A percentile compares a stretch with the other conserved stretches of the same genome.
Conservation (phyloP, 2,113 vertebrate genomes). For the Sardina pilchardus region DNA sequence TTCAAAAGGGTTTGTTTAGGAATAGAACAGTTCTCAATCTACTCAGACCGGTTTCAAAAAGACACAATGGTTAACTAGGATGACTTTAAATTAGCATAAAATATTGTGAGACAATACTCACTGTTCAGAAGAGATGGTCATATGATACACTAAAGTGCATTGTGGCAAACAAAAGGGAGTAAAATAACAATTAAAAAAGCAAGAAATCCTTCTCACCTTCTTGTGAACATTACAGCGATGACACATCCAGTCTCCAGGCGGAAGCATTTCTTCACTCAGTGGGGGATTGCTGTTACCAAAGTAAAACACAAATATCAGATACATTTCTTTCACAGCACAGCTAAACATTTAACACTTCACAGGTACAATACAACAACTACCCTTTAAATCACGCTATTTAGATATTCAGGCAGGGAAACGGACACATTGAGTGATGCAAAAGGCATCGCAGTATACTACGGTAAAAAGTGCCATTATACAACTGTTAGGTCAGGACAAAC, state of each 20-base stretch:
- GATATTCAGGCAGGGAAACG: too few relatives aligned
- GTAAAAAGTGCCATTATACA: too few relatives aligned
- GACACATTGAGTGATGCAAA: too few relatives aligned
- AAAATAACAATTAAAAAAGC: neutral
- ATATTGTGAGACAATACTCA: neutral
- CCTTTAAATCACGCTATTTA: too few relatives aligned
- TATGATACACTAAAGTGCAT: neutral
- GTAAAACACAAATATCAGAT: neutral
- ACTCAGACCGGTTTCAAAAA: neutral
- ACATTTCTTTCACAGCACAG: too few relatives aligned
- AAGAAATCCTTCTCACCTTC: slow-evolving; percentile 77
- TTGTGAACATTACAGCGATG: slow-evolving; percentile 94
- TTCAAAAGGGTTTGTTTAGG: too few relatives aligned
- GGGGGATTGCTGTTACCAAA: slow-evolving; percentile 85
- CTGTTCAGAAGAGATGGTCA: neutral
- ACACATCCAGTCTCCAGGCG: slow-evolving; percentile 99
- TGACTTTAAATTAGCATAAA: neutral
- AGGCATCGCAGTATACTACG: too few relatives aligned
- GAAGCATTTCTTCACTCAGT: slow-evolving; percentile 97
- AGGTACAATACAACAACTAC: too few relatives aligned
- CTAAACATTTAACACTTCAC: neutral
- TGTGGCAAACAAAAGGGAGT: neutral
- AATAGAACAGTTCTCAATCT: too few relatives aligned
- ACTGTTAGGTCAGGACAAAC: too few relatives aligned
- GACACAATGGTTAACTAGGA: neutral